Evolutionary conservation across 2,888 invertebrate genomes (phyloP), one percentile per base, ranked within the genome.

Genomic region (Ceriagrion tenellum): DNA sequence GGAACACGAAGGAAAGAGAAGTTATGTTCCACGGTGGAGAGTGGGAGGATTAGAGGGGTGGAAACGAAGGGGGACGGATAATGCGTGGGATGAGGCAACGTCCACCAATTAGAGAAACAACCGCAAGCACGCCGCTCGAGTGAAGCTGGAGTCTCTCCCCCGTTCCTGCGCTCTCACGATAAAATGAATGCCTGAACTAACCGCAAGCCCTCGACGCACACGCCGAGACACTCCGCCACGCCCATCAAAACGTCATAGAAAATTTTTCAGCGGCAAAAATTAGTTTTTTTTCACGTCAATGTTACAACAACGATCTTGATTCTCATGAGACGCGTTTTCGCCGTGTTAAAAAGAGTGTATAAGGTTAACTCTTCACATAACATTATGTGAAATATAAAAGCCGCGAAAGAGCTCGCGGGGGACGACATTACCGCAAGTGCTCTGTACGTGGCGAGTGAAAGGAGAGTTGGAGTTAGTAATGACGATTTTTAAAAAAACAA

Each of bases 31-130:
- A 47, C 4, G 47, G 47, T 35, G 81, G 35, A 18, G 3, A n/a
- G 35, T n/a, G 81, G 81, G 81, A 35, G 35, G 81, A 16, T 35
- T 10, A 10, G 74, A 16, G n/a, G 0, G 30, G 74, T n/a, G 81
- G 30, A 13, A 26, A 26, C 0, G 30, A 35, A 18, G 13, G 30
- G 30, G 74, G 30, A 74, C 2, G 30, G 16, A 35, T 0, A 35
- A 18, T 35, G 81, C 30, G 81, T 35, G 35, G 81, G 30, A 69
- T 0, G 35, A 35, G 81, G 81, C 12, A 69, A 23, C 69, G 69
- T 26, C n/a, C 16, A 35, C 81, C 81, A 81, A 81, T 81, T 81
- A 81, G 81, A 81, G 81, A 81, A 81, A 81, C 81, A 81, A 81
- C 81, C 81, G 35, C 35, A 81, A 81, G 81, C 81, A 81, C 30